phyloP scores from a whole-genome alignment of 2,113 vertebrate genomes.

The Chaetodon trifascialis region DNA sequence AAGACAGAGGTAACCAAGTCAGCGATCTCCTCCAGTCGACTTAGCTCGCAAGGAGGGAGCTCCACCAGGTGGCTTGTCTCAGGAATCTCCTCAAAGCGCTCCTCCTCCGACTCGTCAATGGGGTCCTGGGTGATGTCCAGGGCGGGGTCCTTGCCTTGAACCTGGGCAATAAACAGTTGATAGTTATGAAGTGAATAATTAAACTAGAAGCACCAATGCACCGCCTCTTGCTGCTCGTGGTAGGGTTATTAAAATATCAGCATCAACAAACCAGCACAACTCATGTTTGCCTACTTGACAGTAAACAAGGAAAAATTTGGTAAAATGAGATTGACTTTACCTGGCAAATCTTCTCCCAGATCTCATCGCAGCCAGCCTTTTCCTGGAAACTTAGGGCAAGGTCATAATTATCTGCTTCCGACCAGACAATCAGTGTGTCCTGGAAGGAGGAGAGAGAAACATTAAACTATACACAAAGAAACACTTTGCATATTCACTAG shows the following conservation, averaged over 20 bases:
- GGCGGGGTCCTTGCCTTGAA: conserved; percentile 98
- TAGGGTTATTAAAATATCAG: not conserved
- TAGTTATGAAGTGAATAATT: not conserved
- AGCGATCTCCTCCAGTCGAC: conserved; percentile 97
- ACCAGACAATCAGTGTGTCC: conserved; percentile 99
- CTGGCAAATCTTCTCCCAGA: conserved; percentile 99
- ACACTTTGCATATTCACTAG: not conserved
- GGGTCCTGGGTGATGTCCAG: conserved; percentile 99
- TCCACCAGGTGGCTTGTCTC: conserved; percentile 96
- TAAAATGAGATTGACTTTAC: conserved; percentile 76
- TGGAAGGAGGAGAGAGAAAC: conserved; percentile 71
- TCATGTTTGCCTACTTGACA: not conserved
- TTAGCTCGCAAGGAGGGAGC: conserved; percentile 94
- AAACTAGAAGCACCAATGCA: not conserved
- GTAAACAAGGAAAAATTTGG: not conserved
- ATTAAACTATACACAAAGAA: conserved; percentile 10
- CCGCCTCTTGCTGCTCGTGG: not conserved
- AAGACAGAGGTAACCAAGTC: conserved; percentile 98
- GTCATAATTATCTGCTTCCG: conserved; percentile 99
- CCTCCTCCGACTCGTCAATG: conserved; percentile 98
- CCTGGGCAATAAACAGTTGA: conserved; percentile 77
- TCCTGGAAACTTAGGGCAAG: conserved; percentile 99
- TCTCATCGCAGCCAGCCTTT: conserved; percentile 99
- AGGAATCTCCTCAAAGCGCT: conserved; percentile 96
- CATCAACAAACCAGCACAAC: not conserved